Base-by-base conservation (phyloP, 2,797 vertebrate species). In the Myotis planiceps region DNA sequence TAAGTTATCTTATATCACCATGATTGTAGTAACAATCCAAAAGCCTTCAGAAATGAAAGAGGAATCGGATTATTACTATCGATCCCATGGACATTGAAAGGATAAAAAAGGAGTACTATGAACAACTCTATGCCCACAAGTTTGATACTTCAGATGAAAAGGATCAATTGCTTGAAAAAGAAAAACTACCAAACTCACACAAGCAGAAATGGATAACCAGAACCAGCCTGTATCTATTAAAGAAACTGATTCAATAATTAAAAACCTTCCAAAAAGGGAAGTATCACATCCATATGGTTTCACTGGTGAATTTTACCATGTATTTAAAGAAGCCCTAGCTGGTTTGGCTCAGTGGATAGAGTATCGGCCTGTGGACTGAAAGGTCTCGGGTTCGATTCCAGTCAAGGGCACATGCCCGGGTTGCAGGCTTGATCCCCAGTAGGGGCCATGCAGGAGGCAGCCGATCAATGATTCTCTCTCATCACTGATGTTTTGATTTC, bases 41-140 rank as follows among this genome's bases (percentile, higher is more conserved):
- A 90, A 53, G 39, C 32, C n/a, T 75, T 80, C 32, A 83, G 58
- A 84, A 88, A 75, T 65, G 29, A 91, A 90, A 94, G 65, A 47
- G 10, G 51, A 42, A 42, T 42, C 42, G 42, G 34, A 72, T 66
- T 47, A 27, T 81, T 42, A 91, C 32, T 53, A 42, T 12, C 60
- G 34, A 93, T n/a, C 9, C 23, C 47, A 32, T 18, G n/a, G 51
- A 84, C 16, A 66, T 14, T 42, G 60, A 79, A 45, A 68, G 71
- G n/a, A 65, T 34, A 72, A 81, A 51, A 69, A 84, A 75, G 79
- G 27, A 68, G 42, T 60, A 78, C 5, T 39, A 45, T 49, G 27
- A 94, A 72, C 29, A 89, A 53, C 18, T 63, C 18, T 69, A 68
- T 21, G 66, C 14, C 19, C 29, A 49, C n/a, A 47, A 75, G 37